Conservation (phyloP, 2,113 vertebrate species). For the Prolemur simus region DNA sequence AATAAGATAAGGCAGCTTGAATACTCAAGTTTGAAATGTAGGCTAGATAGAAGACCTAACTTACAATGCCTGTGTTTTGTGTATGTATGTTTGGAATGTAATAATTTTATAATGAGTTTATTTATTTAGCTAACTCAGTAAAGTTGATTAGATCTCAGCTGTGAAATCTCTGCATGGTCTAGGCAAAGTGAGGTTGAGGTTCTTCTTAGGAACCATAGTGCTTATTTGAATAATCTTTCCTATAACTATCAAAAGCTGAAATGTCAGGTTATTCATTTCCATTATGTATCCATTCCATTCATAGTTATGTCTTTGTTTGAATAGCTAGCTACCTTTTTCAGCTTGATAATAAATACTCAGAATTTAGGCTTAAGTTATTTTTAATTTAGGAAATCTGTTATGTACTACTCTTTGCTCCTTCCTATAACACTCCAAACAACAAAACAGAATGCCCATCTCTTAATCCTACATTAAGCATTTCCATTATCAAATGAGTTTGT, state of each 20-base stretch:
- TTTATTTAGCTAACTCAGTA: background rate
- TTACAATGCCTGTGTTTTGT: background rate
- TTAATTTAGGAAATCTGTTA: slow-evolving; percentile 41
- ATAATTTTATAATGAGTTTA: background rate
- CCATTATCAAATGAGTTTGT: slow-evolving; percentile 17
- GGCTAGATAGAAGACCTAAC: background rate
- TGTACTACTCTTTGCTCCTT: background rate
- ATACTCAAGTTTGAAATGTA: slow-evolving; percentile 30
- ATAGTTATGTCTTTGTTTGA: background rate
- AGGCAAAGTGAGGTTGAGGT: background rate
- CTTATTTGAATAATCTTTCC: background rate
- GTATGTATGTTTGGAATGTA: background rate
- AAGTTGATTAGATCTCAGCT: background rate
- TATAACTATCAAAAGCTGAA: slow-evolving; percentile 34
- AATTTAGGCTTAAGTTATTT: background rate
- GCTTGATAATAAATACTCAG: slow-evolving; percentile 19
- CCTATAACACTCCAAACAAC: background rate
- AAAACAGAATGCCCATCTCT: background rate
- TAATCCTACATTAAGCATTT: slow-evolving; percentile 12
- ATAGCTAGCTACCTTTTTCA: slow-evolving; percentile 1
- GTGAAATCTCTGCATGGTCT: background rate
- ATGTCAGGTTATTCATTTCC: background rate
- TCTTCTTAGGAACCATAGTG: background rate
- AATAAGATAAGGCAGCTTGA: background rate
- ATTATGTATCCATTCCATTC: slow-evolving; percentile 8